Percentiles rank a stretch among this genome's conserved stretches.
Evolutionary conservation across 2,888 invertebrate species (phyloP).

Genomic region (Lepidochrysops patricia): DNA sequence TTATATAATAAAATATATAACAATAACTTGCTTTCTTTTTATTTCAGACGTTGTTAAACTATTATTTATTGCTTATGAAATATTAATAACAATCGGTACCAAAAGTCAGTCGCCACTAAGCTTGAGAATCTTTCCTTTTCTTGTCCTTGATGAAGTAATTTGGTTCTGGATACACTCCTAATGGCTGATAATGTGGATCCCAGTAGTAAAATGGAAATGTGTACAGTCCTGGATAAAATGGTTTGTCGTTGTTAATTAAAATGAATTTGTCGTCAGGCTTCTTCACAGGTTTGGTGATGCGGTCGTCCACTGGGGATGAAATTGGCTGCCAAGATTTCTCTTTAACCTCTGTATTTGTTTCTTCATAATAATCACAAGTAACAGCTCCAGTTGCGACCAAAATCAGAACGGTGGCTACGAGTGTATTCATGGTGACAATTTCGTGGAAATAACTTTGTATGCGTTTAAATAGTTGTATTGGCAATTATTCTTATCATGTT

Average conservation of each 20-base stretch:
- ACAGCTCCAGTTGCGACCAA: conserved; percentile 13
- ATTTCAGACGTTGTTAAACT: no score
- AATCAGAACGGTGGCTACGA: neutral
- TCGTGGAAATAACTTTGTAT: neutral
- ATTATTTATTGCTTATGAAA: no score
- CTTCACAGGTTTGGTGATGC: conserved; percentile 33
- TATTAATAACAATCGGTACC: neutral
- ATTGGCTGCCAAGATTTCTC: conserved; percentile 33
- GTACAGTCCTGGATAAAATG: conserved; percentile 35
- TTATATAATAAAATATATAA: no score
- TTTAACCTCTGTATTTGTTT: neutral
- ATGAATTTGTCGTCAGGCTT: conserved; percentile 34
- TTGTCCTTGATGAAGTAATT: conserved; percentile 32
- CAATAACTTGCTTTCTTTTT: no score
- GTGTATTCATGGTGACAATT: neutral
- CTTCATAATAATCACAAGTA: conserved; percentile 14
- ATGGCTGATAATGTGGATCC: conserved; percentile 28
- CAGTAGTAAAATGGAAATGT: conserved; percentile 39
- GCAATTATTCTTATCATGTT: conserved; percentile 21
- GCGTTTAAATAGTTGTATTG: conserved; percentile 18
- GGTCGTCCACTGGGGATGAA: conserved; percentile 30
- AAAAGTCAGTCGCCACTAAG: no score
- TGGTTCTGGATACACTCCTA: conserved; percentile 31
- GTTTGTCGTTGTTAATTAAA: conserved; percentile 24
- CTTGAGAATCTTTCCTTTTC: conserved; percentile 29